phyloP scores from a whole-genome alignment of 2,113 vertebrate genomes.

The Lucifuga dentata region DNA sequence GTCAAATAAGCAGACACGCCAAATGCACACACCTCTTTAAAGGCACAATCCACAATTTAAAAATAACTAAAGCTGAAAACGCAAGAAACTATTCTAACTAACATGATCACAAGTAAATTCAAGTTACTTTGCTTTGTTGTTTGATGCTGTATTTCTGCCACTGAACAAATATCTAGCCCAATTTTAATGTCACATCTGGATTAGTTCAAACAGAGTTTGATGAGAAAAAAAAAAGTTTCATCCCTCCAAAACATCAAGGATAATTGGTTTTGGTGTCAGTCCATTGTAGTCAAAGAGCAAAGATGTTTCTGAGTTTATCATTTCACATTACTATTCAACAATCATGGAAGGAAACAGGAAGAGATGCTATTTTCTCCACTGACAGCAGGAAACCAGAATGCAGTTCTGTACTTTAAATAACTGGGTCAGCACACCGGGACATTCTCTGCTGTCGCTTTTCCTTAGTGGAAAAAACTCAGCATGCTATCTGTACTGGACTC shows the following conservation, averaged over 20 bases:
- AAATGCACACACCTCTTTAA: too few relatives aligned
- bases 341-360: background rate
- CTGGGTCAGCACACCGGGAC: background rate
- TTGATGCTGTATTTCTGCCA: too few relatives aligned
- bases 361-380: constrained; percentile 4
- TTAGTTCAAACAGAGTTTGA: background rate
- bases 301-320: constrained; percentile 15
- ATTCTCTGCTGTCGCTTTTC: background rate
- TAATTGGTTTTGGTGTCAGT: too few relatives aligned
- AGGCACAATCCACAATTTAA: too few relatives aligned
- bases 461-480: constrained; percentile 5
- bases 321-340: constrained; percentile 20
- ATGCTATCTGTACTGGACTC: background rate
- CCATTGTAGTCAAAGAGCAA: constrained; percentile 10
- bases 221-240: constrained; percentile 19
- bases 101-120: too few relatives aligned
- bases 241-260: constrained; percentile 11
- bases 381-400: constrained; percentile 31
- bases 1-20: too few relatives aligned
- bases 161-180: background rate
- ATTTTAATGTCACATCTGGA: constrained; percentile 4
- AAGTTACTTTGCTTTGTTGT: too few relatives aligned
- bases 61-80: too few relatives aligned
- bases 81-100: too few relatives aligned
- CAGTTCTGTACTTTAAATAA: constrained; percentile 23